Conservation (phyloP, 2,113 vertebrate genomes). For the Tetrax tetrax region DNA sequence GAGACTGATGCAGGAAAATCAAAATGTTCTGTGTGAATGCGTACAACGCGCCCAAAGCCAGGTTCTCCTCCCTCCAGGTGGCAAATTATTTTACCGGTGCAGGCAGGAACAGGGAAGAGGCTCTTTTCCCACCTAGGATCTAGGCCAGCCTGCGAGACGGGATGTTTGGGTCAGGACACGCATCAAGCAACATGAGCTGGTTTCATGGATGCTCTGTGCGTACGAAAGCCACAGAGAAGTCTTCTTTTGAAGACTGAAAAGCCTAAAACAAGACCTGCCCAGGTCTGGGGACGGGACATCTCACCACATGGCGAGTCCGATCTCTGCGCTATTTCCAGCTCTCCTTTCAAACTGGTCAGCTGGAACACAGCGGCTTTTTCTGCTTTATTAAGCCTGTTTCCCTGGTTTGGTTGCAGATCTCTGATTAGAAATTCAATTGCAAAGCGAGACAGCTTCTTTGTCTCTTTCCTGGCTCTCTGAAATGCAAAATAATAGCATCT, state of each 20-base stretch:
- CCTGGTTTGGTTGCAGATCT: not conserved
- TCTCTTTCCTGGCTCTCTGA: not conserved
- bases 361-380: not conserved
- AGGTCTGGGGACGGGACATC: not conserved
- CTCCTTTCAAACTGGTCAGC: not conserved
- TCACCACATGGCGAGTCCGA: rapidly evolving
- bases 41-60: rapidly evolving
- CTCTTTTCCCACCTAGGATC: not conserved
- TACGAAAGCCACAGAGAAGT: not conserved
- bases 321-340: not conserved
- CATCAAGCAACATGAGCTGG: not conserved
- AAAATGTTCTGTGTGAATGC: not conserved
- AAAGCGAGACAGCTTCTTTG: not conserved
- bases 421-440: not conserved
- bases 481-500: not conserved
- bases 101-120: not conserved
- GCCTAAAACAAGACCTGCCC: not conserved
- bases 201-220: not conserved
- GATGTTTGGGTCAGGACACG: not conserved
- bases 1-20: not conserved
- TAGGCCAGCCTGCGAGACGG: too few species aligned
- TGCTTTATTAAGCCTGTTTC: not conserved
- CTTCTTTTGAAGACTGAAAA: not conserved
- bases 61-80: not conserved
- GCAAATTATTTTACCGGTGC: not conserved